Base-by-base conservation (phyloP, 2,888 invertebrate genomes). In the Sthenelais limicola region DNA sequence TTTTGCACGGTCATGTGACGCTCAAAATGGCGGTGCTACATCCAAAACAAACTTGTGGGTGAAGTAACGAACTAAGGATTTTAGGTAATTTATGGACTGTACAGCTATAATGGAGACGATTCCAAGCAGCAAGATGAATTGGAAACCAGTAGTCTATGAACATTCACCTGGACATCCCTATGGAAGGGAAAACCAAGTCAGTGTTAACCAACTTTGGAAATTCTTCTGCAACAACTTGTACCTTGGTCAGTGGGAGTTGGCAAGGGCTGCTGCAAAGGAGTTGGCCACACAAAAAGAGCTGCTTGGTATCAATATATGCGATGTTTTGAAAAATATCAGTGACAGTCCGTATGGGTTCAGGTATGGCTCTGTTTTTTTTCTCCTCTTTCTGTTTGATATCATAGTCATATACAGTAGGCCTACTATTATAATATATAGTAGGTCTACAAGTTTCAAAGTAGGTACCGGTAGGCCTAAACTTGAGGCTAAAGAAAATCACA, bases 161-260 rank as follows among this genome's bases (percentile, higher is more conserved):
- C 12, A 47, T 12, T 28, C 32, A 5, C 47, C 24, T n/a, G 48
- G 48, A 9, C 73, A 77, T 68, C 77, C 74, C 18, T 77, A 77
- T 75, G 79, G 79, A 9, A 71, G 71, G 12, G 80, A 79, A 68
- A 74, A 74, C 28, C 74, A 77, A 28, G 73, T 73, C n/a, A 75
- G 75, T 18, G 33, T 75, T 4, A 52, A 74, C 43, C 73, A 72
- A 38, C 74, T 82, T 71, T 83, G 77, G 66, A 79, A 77, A 68
- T 82, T 78, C 76, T 86, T 86, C 77, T 83, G 83, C 73, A 84
- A 86, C 75, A 81, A 84, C 79, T 66, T 86, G 28, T 82, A 80
- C 68, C 74, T 84, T 48, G 85, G 85, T 9, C 85, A 85, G 75
- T 86, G 85, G 85, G 85, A 86, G 77, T 77, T 84, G 67, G 84